Evolutionary conservation across 2,888 invertebrate species (phyloP), one percentile per base, ranked within the genome.

Genomic region (Abrostola tripartita): DNA sequence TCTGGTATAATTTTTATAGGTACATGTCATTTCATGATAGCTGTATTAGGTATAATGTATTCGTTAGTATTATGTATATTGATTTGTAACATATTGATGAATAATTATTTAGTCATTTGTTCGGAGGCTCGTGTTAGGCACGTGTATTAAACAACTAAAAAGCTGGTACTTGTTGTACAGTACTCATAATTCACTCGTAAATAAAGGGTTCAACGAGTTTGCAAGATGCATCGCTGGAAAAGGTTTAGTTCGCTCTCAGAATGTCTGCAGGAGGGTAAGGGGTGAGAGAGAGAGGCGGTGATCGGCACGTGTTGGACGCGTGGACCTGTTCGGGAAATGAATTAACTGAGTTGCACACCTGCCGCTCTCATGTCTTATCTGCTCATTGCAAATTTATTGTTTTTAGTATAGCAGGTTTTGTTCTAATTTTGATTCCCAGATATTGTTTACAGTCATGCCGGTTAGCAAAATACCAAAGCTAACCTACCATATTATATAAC

Each of bases 191-290:
- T 81, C 82, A 83, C 55, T 56, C 52, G 55, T 55, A 70, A 78
- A 74, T 68, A 73, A 80, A 79, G 81, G 81, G 81, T 57, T 70
- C 66, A 65, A 80, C 81, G 58, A 68, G 78, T 81, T 72, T 71
- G 62, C 58, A 52, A 80, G 70, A 81, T 77, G 67, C 71, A 72
- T 61, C 57, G 59, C 50, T 52, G 67, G 76, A 74, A 80, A 79
- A 78, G 76, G 70, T 71, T 63, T 65, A 58, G 69, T 76, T 75
- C 72, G 78, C 71, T 76, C 81, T 75, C 69, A 74, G 71, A 75
- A 78, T 74, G 68, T 74, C 66, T 50, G 65, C 67, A 74, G 74
- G 72, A 75, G 76, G 75, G 71, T 57, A 59, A 81, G 61, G 76
- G 80, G 70, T 42, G 70, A 59, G 50, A 63, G 62, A 44, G 73